Evolutionary conservation across 2,888 invertebrate species (phyloP).

Genomic region (Heliconius ismenius): DNA sequence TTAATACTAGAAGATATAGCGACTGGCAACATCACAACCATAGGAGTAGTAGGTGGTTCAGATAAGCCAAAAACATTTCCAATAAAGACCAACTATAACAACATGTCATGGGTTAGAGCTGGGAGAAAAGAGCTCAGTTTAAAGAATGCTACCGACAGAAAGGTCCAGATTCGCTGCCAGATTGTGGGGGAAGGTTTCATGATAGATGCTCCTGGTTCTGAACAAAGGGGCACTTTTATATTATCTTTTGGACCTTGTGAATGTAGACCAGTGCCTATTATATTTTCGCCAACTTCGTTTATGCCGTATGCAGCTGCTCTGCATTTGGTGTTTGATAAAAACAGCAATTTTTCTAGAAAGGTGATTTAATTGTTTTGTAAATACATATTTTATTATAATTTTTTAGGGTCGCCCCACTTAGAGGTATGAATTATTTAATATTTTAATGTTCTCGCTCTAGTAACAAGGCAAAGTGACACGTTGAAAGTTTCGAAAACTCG

Average conservation of each 20-base stretch:
- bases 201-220: slow-evolving; percentile 64
- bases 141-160: slow-evolving; percentile 65
- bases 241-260: slow-evolving; percentile 65
- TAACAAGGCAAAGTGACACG: neutral
- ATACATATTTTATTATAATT: neutral
- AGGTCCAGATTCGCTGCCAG: slow-evolving; percentile 65
- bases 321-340: slow-evolving; percentile 66
- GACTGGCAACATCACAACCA: slow-evolving; percentile 53
- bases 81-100: slow-evolving; percentile 64
- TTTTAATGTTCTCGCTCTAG: neutral
- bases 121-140: slow-evolving; percentile 71
- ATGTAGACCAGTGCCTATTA: slow-evolving; percentile 61
- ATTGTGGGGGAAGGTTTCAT: slow-evolving; percentile 70
- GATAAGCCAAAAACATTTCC: slow-evolving; percentile 65
- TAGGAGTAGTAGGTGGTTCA: slow-evolving; percentile 61
- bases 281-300: slow-evolving; percentile 59
- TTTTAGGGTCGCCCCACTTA: slow-evolving; percentile 6
- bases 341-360: slow-evolving; percentile 64
- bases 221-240: slow-evolving; percentile 60
- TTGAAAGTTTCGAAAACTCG: neutral
- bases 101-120: slow-evolving; percentile 66
- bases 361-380: slow-evolving; percentile 46
- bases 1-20: slow-evolving; percentile 64
- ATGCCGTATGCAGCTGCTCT: slow-evolving; percentile 60
- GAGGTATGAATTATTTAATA: neutral